Evolutionary conservation across 2,888 invertebrate species (phyloP).

Genomic region (Nomada goodeniana): DNA sequence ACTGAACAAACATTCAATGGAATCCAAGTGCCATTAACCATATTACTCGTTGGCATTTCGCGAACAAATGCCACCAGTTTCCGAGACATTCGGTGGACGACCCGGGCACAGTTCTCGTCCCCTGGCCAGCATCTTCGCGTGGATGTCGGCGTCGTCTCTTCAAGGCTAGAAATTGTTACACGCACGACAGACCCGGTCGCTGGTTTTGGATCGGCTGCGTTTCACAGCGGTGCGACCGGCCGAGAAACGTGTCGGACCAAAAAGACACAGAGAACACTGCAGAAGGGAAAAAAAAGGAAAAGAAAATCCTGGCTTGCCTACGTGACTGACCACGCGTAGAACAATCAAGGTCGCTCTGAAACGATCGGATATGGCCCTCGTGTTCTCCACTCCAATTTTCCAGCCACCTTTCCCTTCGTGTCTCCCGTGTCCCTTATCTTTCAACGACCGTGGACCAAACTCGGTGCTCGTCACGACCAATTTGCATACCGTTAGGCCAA

Average conservation of each 20-base stretch:
- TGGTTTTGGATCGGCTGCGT: constrained; percentile 26
- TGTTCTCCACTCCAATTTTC: constrained; percentile 29
- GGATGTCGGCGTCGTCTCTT: constrained; percentile 50
- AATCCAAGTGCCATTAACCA: no score
- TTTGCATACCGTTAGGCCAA: no score
- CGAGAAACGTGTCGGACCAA: background rate
- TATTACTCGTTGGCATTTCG: no score
- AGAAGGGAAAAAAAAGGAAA: constrained; percentile 31
- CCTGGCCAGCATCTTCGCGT: background rate
- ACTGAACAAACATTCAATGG: no score
- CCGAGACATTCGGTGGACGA: background rate
- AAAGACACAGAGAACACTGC: background rate
- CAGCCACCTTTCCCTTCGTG: background rate
- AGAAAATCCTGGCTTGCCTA: constrained; percentile 40
- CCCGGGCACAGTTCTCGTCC: constrained; percentile 6
- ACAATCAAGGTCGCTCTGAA: constrained; percentile 54
- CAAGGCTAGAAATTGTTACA: constrained; percentile 54
- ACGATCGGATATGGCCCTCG: constrained; percentile 44
- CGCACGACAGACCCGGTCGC: constrained; percentile 1
- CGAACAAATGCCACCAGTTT: no score
- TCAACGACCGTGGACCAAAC: background rate
- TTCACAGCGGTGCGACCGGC: background rate
- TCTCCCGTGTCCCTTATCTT: background rate
- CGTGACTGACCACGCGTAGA: constrained; percentile 58
- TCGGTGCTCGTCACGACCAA: background rate